Base-by-base conservation (phyloP, 2,113 vertebrate genomes). In the Centropus unirufus region DNA sequence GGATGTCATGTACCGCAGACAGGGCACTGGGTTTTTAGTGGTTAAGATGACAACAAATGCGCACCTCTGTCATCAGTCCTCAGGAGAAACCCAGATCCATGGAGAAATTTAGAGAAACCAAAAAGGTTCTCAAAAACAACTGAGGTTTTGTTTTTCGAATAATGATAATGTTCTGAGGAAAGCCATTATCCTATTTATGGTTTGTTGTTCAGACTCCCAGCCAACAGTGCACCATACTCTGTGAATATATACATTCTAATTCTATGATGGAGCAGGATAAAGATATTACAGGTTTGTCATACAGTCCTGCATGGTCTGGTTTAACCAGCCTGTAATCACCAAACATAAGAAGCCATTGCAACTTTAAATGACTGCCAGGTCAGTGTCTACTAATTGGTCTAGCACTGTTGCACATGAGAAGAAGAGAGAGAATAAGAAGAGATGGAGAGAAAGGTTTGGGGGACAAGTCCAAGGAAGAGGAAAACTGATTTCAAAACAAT, bases 171-270 rank as follows among this genome's bases (percentile, higher is more conserved):
- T 90, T 76, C 32, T 59, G 77, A 90, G 70, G 87, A 79, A 91
- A 90, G 67, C 46, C 72, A 92, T 70, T 95, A 66, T 92, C 91
- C 88, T 96, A 92, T 96, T 96, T 95, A 87, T 89, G 90, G 80
- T 93, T 96, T 96, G 94, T 93, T 92, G 83, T 92, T 92, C 92
- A 90, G 94, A 88, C 68, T 96, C 83, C 80, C 68, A 72, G 93
- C 94, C 92, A 96, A 30, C 88, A 89, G 57, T 0, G 0, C 73
- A 93, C 88, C 75, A 77, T 86, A 77, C 30, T 46, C 76, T 1
- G 6, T 86, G 96, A 86, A 96, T 96, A 96, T 89, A 97, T 97
- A 94, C 86, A 40, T 96, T 75, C 79, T 95, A 93, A 95, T 90
- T 88, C 90, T 19, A 93, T 80, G 92, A 96, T 14, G 27, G 88